Percentiles rank a stretch among this genome's conserved stretches.
phyloP scores from a whole-genome alignment of 2,888 invertebrate genomes.

The Ametastegia equiseti region DNA sequence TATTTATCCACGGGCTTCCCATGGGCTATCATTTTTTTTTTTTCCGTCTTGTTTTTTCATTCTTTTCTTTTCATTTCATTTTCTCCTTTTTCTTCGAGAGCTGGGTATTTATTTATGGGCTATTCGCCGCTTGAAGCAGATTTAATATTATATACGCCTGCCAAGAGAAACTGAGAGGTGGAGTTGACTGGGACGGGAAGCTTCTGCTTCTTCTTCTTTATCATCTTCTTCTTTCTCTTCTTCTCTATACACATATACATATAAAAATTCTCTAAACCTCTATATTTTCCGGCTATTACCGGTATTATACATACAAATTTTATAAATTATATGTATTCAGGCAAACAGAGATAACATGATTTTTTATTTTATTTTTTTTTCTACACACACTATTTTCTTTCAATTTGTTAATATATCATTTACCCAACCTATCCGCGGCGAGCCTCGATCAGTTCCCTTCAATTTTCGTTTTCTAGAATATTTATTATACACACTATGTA shows the following conservation, averaged over 20 bases:
- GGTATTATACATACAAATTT: too few species aligned
- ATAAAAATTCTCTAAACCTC: neutral
- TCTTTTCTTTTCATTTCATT: too few species aligned
- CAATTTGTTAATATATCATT: neutral
- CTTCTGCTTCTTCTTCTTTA: too few species aligned
- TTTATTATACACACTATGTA: too few species aligned
- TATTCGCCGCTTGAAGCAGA: slow-evolving; percentile 40
- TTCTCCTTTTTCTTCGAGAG: too few species aligned
- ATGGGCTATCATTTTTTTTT: too few species aligned
- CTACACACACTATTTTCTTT: neutral
- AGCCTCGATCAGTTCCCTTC: too few species aligned
- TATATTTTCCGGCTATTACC: neutral
- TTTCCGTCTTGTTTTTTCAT: too few species aligned
- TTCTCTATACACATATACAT: neutral
- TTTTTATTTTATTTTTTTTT: neutral
- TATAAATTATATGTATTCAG: neutral
- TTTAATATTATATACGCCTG: slow-evolving; percentile 42
- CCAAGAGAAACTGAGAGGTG: neutral
- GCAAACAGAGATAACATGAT: neutral
- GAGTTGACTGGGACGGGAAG: neutral
- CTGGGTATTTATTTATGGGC: slow-evolving; percentile 46
- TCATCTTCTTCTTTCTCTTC: too few species aligned
- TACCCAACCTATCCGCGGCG: too few species aligned
- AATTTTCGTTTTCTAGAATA: too few species aligned
- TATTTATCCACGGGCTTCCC: slow-evolving; percentile 46